Percentiles rank a stretch among this genome's conserved stretches.
These are phyloP conservation scores for Laterallus jamaicensis DNA, from an alignment of 2,113 vertebrate species.

Conservation along the genomic window DNA sequence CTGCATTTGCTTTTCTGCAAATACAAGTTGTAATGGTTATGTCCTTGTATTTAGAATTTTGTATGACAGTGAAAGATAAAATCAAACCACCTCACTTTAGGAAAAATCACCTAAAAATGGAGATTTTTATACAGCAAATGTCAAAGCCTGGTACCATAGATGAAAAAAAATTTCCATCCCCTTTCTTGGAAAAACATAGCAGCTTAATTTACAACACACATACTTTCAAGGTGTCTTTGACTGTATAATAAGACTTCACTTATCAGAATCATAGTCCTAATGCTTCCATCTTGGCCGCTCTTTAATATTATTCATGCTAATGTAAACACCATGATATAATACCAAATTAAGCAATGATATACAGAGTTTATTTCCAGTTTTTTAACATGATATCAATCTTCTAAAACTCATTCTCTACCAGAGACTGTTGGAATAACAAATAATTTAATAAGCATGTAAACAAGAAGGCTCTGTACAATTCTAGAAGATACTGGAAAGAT, in stretches of 20 bases:
- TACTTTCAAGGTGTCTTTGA: not conserved
- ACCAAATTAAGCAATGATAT: not conserved
- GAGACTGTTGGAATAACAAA: not conserved
- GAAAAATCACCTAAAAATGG: not conserved
- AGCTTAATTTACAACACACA: not conserved
- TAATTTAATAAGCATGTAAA: not conserved
- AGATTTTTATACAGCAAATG: not conserved
- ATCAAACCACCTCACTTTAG: not conserved
- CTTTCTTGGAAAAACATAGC: not conserved
- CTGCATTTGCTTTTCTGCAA: not conserved
- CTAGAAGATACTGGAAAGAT: not conserved
- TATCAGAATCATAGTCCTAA: not conserved
- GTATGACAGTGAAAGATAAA: not conserved
- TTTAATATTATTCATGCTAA: conserved; percentile 5
- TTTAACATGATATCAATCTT: not conserved
- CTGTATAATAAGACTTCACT: not conserved
- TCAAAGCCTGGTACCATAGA: not conserved
- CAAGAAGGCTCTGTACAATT: not conserved
- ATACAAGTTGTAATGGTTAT: not conserved
- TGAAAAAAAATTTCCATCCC: not conserved
- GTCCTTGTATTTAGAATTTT: not conserved
- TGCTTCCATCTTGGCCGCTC: not conserved
- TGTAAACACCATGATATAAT: not conserved
- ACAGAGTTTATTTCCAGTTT: not conserved
- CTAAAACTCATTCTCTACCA: not conserved